Base-by-base conservation (phyloP, 2,797 vertebrate genomes). In the Holocentrus rufus region DNA sequence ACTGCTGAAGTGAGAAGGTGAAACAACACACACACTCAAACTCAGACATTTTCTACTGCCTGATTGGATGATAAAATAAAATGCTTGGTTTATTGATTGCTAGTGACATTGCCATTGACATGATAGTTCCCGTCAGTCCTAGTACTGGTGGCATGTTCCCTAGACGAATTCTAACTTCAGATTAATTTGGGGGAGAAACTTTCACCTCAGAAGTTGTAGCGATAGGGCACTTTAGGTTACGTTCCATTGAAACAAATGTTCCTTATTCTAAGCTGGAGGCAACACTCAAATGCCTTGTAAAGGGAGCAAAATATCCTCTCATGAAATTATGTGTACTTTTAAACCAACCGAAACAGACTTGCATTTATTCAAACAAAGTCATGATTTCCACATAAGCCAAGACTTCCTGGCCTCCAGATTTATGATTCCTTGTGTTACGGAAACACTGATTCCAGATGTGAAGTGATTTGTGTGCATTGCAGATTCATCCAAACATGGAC, bases 361-460 rank as follows among this genome's bases (percentile, higher is more conserved):
- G 58, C 47, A 42, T 18, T 25, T 73, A 27, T 20, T 20, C 66
- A 50, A 44, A 36, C 36, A 46, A 50, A 31, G 64, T 79, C 55
- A 57, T 47, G 17, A 58, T 67, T 72, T 15, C n/a, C 31, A 10
- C 57, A 58, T 59, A 34, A 80, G 20, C 58, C 52, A 72, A 64
- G 36, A 55, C 30, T 54, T 72, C 52, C 8, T 67, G 36, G 42
- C 20, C 53, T 54, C 68, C 39, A 15, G 59, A 72, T 76, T 76
- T 76, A 80, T 67, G 63, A 67, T 67, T 30, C 30, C 20, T 61
- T 47, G 34, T 65, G 18, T 50, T 68, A 55, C 55, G 65, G 53
- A 67, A 71, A 57, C 50, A 31, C 36, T n/a, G 49, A 22, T 52
- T 52, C 50, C 50, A 52, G 50, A 52, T 52, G 50, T 23, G 4